Base-by-base conservation (phyloP, 2,888 invertebrate species). In the Ommatoiulus sabulosus region DNA sequence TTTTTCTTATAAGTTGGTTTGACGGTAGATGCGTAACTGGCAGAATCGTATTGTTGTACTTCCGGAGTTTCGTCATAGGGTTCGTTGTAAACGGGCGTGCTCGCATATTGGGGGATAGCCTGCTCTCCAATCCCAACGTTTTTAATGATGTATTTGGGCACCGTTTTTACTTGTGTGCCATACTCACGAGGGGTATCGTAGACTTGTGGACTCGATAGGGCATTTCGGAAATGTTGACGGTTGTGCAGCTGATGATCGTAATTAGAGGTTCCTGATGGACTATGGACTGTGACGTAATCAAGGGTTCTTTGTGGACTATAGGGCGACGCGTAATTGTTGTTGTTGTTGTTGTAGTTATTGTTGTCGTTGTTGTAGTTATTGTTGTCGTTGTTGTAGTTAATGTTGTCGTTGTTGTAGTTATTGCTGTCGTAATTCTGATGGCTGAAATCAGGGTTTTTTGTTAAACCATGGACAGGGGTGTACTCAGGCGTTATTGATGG, bases 381-480 rank as follows among this genome's bases (percentile, higher is more conserved):
- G 4, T 48, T n/a, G 52, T 52, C 17, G 52, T 12, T 52, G 52
- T 52, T 52, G 17, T 63, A 12, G n/a, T 63, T 17, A 63, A n/a
- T n/a, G 3, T 52, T 17, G 17, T 12, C 15, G 12, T 17, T 52
- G n/a, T n/a, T n/a, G 17, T 8, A 52, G 12, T 8, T 12, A 17
- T 52, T 46, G 12, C n/a, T 63, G 63, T 63, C 63, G 63, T 63
- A 63, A n/a, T 63, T 63, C n/a, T 63, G 63, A n/a, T 63, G 63
- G n/a, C 63, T 63, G 2, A n/a, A 72, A 24, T 72, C 72, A 20
- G 72, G 72, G 20, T 20, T 72, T 24, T 10, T 72, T 8, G 57
- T 3, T 63, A n/a, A n/a, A 15, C 57, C 57, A n/a, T 63, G 57
- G 57, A n/a, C 57, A 63, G 57, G 6, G 3, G 57, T n/a, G 57